Percentiles rank a stretch among this genome's conserved stretches.
Conservation (phyloP, 2,797 vertebrate species). For the Hypotaenidia philippensis region DNA sequence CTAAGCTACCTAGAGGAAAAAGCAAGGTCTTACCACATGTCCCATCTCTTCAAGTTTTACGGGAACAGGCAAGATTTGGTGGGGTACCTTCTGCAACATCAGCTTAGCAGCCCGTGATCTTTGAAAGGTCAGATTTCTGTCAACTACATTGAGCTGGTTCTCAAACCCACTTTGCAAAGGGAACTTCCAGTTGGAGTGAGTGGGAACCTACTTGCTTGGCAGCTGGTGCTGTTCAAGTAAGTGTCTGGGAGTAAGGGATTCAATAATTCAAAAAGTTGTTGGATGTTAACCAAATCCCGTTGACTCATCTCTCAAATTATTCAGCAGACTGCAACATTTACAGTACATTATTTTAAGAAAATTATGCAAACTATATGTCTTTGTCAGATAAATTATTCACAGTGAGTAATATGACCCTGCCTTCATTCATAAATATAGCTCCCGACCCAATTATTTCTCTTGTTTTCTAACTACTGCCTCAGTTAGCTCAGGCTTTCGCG, state of each 20-base stretch:
- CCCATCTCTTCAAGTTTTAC: background rate
- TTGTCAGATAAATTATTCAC: conserved; percentile 41
- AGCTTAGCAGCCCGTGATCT: background rate
- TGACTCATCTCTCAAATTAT: conserved; percentile 50
- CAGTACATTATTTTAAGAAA: conserved; percentile 47
- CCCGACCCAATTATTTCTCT: background rate
- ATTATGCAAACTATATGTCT: conserved; percentile 31
- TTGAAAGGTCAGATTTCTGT: background rate
- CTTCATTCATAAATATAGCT: background rate
- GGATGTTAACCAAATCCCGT: conserved; percentile 3
- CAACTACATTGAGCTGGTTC: background rate
- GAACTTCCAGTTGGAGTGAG: conserved; percentile 1
- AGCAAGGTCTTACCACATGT: background rate
- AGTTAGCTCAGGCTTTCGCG: background rate
- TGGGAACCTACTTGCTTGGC: background rate
- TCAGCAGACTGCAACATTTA: conserved; percentile 37
- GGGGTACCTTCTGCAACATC: background rate
- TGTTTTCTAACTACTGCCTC: background rate
- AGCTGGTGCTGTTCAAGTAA: background rate
- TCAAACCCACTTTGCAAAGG: background rate
- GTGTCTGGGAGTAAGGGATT: background rate
- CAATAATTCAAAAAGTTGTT: conserved; percentile 15
- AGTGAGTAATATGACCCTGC: background rate
- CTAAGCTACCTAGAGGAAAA: background rate
- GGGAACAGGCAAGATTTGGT: background rate